Conservation (phyloP, 2,797 vertebrate species). For the Esox masquinongy region DNA sequence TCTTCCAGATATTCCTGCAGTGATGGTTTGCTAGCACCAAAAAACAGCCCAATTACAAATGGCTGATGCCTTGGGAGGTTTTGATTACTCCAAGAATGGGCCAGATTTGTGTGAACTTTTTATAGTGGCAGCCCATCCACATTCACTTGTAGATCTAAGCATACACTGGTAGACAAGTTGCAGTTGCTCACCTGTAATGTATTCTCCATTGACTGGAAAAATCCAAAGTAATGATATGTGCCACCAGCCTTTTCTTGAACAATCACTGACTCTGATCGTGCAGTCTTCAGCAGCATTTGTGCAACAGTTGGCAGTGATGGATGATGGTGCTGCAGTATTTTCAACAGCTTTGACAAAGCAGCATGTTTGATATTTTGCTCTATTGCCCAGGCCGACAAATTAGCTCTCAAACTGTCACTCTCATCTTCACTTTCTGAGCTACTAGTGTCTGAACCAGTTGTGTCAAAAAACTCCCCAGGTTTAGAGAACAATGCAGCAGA, state of each 20-base stretch:
- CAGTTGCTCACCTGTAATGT: slow-evolving; percentile 2
- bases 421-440: no score
- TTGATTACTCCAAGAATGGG: no score
- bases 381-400: not conserved
- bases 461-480: no score
- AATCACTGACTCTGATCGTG: not conserved
- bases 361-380: not conserved
- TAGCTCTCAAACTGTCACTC: no score
- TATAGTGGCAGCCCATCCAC: no score
- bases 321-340: not conserved
- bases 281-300: not conserved
- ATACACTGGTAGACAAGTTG: slow-evolving; percentile 15
- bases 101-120: slow-evolving; percentile 17
- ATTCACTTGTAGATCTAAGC: slow-evolving; percentile 21
- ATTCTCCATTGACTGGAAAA: no score
- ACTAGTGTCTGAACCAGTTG: no score
- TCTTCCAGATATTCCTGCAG: slow-evolving; percentile 3
- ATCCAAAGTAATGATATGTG: no score
- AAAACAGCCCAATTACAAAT: slow-evolving; percentile 22
- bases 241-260: not conserved
- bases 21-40: slow-evolving; percentile 4
- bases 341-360: not conserved
- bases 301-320: not conserved
- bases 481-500: no score
- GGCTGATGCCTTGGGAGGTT: slow-evolving; percentile 22